A percentile compares a stretch with the other conserved stretches of the same genome.
Evolutionary conservation across 2,113 vertebrate species (phyloP).

Genomic region (Brienomyrus longianalis): DNA sequence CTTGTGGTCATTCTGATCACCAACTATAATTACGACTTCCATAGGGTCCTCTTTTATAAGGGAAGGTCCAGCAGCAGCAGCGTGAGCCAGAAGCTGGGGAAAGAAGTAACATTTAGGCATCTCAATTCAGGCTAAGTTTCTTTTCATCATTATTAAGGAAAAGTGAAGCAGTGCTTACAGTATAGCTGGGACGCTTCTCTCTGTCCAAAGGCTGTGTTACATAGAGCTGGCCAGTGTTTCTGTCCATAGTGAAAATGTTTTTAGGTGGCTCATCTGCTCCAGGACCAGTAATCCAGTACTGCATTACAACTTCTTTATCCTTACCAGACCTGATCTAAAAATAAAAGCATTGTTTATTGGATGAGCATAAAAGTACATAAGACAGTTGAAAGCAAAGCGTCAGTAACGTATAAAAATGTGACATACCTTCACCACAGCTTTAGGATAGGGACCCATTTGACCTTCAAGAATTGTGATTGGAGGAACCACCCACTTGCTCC

Average conservation of each 20-base stretch:
- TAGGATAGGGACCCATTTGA: conserved; percentile 39
- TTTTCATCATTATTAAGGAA: conserved; percentile 32
- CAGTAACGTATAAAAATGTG: background rate
- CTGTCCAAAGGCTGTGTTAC: conserved; percentile 53
- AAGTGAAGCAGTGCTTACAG: conserved; percentile 22
- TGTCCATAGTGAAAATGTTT: conserved; percentile 44
- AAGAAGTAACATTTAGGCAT: background rate
- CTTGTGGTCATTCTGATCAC: conserved; percentile 58
- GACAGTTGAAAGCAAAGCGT: background rate
- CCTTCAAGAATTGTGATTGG: conserved; percentile 36
- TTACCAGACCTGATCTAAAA: conserved; percentile 51
- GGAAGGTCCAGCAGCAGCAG: background rate
- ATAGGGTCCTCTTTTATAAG: conserved; percentile 36
- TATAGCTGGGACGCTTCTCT: conserved; percentile 32
- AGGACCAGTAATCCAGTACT: conserved; percentile 51
- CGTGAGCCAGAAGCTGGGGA: conserved; percentile 44
- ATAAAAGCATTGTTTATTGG: background rate
- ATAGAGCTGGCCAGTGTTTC: conserved; percentile 27
- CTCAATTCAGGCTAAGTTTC: background rate
- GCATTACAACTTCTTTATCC: conserved; percentile 19
- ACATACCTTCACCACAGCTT: conserved; percentile 36
- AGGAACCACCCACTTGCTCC: conserved; percentile 62
- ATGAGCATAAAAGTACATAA: background rate
- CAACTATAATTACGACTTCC: conserved; percentile 47
- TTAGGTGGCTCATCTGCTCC: conserved; percentile 45